Conservation (phyloP, 2,888 invertebrate genomes). For the Trachelus tabidus region DNA sequence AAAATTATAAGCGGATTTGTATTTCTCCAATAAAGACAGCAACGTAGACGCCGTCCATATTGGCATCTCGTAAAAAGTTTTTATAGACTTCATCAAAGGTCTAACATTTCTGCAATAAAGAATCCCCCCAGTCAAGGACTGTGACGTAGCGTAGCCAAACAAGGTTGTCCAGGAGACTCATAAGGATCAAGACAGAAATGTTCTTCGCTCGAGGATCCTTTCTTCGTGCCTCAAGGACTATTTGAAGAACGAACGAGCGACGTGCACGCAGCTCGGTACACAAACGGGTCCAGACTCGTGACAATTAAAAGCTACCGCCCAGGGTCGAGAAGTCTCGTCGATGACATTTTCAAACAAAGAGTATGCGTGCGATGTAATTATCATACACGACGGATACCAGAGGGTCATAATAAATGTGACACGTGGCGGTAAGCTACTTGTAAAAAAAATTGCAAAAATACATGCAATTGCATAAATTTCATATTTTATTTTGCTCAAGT, state of each 20-base stretch:
- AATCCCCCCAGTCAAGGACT: not conserved
- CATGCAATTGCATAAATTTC: not conserved
- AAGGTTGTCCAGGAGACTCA: not conserved
- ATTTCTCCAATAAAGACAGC: not conserved
- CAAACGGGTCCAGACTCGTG: slow-evolving; percentile 10
- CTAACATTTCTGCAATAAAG: not conserved
- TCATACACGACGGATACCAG: not conserved
- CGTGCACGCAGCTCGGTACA: not conserved
- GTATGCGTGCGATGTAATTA: not conserved
- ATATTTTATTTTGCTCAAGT: not conserved
- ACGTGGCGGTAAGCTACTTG: not conserved
- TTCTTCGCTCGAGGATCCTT: not conserved
- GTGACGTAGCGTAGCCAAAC: not conserved
- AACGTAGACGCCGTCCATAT: not conserved
- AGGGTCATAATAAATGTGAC: not conserved
- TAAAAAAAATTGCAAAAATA: not conserved
- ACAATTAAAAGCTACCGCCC: slow-evolving; percentile 33
- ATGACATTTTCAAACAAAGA: slow-evolving; percentile 34
- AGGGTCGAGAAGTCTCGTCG: slow-evolving; percentile 19
- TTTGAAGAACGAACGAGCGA: not conserved
- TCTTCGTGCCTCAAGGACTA: not conserved
- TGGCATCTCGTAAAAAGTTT: not conserved
- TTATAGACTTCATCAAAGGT: not conserved
- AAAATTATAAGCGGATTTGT: not conserved
- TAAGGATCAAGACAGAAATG: not conserved